Evolutionary conservation across 2,797 vertebrate genomes (phyloP).

Genomic region (Pyrocephalus nanus): DNA sequence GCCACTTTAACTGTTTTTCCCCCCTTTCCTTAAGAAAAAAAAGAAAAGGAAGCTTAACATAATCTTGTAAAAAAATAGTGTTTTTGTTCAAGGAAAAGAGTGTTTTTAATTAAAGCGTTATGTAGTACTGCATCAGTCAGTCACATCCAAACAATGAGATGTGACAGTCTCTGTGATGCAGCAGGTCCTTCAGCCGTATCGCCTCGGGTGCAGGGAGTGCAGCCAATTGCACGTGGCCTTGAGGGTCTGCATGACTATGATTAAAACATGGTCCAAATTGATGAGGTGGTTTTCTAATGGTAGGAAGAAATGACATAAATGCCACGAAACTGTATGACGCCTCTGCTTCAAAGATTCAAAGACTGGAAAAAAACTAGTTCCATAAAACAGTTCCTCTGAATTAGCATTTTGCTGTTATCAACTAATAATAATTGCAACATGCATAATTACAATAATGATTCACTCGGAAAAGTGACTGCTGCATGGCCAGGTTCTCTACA

Average conservation of each 20-base stretch:
- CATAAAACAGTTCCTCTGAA: neutral
- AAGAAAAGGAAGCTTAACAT: neutral
- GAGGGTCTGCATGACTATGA: neutral
- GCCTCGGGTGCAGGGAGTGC: neutral
- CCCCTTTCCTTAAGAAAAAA: neutral
- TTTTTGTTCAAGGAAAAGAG: neutral
- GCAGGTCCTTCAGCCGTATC: neutral
- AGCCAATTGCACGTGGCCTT: neutral
- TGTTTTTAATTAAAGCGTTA: neutral
- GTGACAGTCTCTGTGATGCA: neutral
- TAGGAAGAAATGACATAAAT: neutral
- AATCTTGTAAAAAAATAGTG: neutral
- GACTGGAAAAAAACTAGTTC: neutral
- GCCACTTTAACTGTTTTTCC: neutral
- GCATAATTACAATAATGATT: neutral
- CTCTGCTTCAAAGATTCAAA: neutral
- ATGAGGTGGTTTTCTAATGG: neutral
- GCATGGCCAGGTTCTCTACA: neutral
- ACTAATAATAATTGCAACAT: neutral
- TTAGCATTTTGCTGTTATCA: neutral
- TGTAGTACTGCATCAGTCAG: neutral
- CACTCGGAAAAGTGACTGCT: neutral
- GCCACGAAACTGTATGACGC: neutral
- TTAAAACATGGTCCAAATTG: constrained; percentile 39
- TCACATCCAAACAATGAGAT: neutral